phyloP scores from a whole-genome alignment of 2,797 vertebrate species.

The Nannoperca australis region DNA sequence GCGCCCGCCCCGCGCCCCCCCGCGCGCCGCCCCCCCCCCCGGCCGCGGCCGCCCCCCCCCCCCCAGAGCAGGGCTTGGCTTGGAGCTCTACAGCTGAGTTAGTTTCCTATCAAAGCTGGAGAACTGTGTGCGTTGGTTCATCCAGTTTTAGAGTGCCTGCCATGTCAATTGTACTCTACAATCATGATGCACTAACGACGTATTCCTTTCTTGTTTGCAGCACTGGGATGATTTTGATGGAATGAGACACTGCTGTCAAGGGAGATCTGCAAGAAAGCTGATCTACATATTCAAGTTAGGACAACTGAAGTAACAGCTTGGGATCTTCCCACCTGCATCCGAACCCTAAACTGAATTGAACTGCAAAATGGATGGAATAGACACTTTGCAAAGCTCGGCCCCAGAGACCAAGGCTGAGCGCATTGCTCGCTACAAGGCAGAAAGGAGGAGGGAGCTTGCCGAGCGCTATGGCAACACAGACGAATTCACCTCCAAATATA shows the following conservation, averaged over 20 bases:
- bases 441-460: constrained; percentile 85
- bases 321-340: constrained; percentile 25
- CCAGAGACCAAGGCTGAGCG: constrained; percentile 87
- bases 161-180: constrained; percentile 42
- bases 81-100: constrained; percentile 41
- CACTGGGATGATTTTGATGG: constrained; percentile 57
- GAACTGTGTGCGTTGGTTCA: constrained; percentile 7
- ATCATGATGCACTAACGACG: constrained; percentile 46
- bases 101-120: constrained; percentile 39
- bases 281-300: constrained; percentile 9
- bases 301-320: constrained; percentile 20
- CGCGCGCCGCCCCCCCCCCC: no score
- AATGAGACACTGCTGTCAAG: constrained; percentile 61
- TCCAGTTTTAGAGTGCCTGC: constrained; percentile 43
- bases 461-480: constrained; percentile 85
- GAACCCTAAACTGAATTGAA: constrained; percentile 1
- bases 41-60: no score
- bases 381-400: constrained; percentile 80
- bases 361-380: constrained; percentile 80
- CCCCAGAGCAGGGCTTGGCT: constrained; percentile 57
- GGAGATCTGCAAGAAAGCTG: constrained; percentile 34
- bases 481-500: constrained; percentile 81
- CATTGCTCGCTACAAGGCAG: constrained; percentile 89
- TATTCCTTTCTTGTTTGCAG: constrained; percentile 70
- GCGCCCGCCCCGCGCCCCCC: no score